Conservation (phyloP, 2,113 vertebrate species). For the Caranx melampygus region DNA sequence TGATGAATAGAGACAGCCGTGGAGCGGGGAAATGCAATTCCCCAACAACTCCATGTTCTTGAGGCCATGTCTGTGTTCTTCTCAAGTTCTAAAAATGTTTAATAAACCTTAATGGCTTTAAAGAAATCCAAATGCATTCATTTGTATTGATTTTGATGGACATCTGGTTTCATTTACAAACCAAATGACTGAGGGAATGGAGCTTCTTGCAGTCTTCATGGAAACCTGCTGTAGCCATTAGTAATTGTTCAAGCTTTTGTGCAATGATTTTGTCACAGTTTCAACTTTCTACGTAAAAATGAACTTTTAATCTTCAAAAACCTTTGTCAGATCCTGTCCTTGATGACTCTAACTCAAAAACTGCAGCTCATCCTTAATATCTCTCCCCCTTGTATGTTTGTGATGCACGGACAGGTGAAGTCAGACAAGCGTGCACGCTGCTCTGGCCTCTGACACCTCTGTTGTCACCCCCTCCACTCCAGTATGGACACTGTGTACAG, state of each 20-base stretch:
- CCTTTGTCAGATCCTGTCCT: neutral
- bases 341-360: neutral
- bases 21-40: neutral
- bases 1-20: slow-evolving; percentile 23
- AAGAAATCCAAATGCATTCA: neutral
- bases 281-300: neutral
- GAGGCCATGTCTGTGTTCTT: neutral
- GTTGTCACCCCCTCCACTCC: slow-evolving; percentile 37
- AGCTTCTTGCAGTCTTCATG: neutral
- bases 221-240: neutral
- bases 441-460: slow-evolving; percentile 26
- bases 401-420: slow-evolving; percentile 24
- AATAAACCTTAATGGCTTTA: neutral
- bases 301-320: neutral
- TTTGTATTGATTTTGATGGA: neutral
- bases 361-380: neutral
- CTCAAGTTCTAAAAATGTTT: neutral
- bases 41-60: too few relatives aligned
- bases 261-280: neutral
- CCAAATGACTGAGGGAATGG: slow-evolving; percentile 9
- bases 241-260: neutral
- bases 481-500: slow-evolving; percentile 28
- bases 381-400: neutral
- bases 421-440: slow-evolving; percentile 31
- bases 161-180: slow-evolving; percentile 5